Base-by-base conservation (phyloP, 2,797 vertebrate species). In the Anguilla obscura region DNA sequence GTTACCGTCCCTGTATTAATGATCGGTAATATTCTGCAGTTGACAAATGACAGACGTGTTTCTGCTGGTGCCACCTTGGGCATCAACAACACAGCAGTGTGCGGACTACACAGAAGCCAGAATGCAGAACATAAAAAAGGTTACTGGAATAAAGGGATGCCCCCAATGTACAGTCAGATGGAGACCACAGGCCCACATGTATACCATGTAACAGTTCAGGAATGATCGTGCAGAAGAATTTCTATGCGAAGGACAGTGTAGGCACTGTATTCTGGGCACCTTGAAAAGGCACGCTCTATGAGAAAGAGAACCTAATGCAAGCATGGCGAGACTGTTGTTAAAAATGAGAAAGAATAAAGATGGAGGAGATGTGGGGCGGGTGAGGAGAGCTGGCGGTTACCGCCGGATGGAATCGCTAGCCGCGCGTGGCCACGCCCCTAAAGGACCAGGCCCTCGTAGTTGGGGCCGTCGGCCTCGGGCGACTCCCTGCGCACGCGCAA, bases 361-460 rank as follows among this genome's bases (percentile, higher is more conserved):
- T 87, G 50, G 86, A 89, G 48, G 66, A 50, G 87, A 66, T 14
- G 14, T 16, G 56, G 86, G 40, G n/a, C 30, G 48, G 85, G n/a
- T 86, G 86, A 79, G 85, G 54, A 82, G 86, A 83, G 82, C 79
- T 83, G 87, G 87, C 76, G 86, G 87, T 88, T 80, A 85, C 87
- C 87, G 89, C 89, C 91, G 89, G 89, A 89, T 90, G 89, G 92
- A 90, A 90, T 89, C 87, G 87, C 90, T 89, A 89, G 90, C 89
- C 89, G 89, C n/a, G 21, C 27, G 40, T 4, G 33, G 52, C 76
- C 87, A 85, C 87, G 6, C 88, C 87, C 87, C 94, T 96, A 99
- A 94, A 99, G 97, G 90, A 98, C 95, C 92, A 99, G 96, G 91
- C 99, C 99, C 94, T 99, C 98, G 40, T 99, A 99, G 89, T 97